These are phyloP conservation scores for Drosophila mulleri DNA, from an alignment of 2,888 invertebrate species.

Conservation along the genomic window DNA sequence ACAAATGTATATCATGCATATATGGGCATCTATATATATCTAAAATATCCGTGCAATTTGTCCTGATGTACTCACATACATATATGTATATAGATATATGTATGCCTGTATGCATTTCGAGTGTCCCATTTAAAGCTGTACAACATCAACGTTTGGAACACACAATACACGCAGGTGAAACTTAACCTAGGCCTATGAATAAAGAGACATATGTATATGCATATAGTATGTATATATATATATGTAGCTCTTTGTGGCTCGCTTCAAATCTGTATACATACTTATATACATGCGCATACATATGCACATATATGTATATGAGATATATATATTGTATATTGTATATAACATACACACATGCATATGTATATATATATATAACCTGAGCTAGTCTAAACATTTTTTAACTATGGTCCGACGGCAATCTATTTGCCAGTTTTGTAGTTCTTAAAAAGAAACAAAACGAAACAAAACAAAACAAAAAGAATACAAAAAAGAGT, in stretches of 20 bases:
- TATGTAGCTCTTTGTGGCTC: slow-evolving; percentile 20
- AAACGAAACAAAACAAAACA: background rate
- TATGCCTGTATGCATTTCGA: slow-evolving; percentile 3
- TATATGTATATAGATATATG: background rate
- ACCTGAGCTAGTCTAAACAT: slow-evolving; percentile 82
- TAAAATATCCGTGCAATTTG: slow-evolving; percentile 48
- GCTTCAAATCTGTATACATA: slow-evolving; percentile 28
- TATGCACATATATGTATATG: slow-evolving; percentile 11
- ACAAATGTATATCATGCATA: slow-evolving; percentile 43
- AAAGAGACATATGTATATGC: slow-evolving; percentile 10
- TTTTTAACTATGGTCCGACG: slow-evolving; percentile 75
- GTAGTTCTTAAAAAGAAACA: slow-evolving; percentile 10
- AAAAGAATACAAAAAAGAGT: background rate
- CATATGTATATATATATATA: slow-evolving; percentile 57
- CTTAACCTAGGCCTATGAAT: slow-evolving; percentile 46
- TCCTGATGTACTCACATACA: background rate
- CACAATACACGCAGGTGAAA: slow-evolving; percentile 33
- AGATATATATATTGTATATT: slow-evolving; percentile 30
- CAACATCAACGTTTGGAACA: slow-evolving; percentile 43
- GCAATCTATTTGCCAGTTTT: slow-evolving; percentile 57
- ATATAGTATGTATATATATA: slow-evolving; percentile 5
- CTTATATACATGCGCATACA: slow-evolving; percentile 18
- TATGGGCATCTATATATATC: slow-evolving; percentile 35
- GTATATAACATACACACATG: slow-evolving; percentile 17
- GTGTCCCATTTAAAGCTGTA: slow-evolving; percentile 48